Conservation (phyloP, 2,113 vertebrate genomes). For the Pelmatolapia mariae region DNA sequence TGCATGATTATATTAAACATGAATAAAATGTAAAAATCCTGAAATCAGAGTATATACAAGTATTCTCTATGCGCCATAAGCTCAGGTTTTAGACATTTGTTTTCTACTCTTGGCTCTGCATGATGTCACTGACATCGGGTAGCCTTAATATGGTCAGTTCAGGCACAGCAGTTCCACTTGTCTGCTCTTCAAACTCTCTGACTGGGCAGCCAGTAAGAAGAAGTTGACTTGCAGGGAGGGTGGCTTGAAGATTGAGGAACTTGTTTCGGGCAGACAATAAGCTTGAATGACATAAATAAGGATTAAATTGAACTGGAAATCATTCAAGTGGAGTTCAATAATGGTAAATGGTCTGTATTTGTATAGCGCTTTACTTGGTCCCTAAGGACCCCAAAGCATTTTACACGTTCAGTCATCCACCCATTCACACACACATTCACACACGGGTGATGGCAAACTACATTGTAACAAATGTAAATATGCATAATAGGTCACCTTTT, state of each 20-base stretch:
- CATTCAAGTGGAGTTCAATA: not conserved
- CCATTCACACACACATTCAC: too few relatives aligned
- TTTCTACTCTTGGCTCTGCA: not conserved
- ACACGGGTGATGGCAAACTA: too few relatives aligned
- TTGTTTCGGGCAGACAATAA: not conserved
- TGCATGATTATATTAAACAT: not conserved
- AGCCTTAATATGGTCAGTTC: not conserved
- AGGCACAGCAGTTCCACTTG: not conserved
- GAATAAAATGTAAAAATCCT: not conserved
- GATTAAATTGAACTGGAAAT: not conserved
- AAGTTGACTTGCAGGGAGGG: not conserved
- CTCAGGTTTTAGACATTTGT: not conserved
- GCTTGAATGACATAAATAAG: not conserved
- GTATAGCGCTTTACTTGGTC: too few relatives aligned
- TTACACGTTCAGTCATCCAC: too few relatives aligned
- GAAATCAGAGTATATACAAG: not conserved
- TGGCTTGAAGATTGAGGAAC: not conserved
- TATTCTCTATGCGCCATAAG: not conserved
- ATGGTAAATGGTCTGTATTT: not conserved
- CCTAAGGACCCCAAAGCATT: too few relatives aligned
- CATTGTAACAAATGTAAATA: not conserved
- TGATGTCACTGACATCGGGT: not conserved
- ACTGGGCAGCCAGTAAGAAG: accelerated
- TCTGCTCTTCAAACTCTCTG: not conserved
- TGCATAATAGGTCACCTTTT: not conserved